Evolutionary conservation across 2,888 invertebrate genomes (phyloP), one percentile per base, ranked within the genome.

Genomic region (Phaonia tiefii): DNA sequence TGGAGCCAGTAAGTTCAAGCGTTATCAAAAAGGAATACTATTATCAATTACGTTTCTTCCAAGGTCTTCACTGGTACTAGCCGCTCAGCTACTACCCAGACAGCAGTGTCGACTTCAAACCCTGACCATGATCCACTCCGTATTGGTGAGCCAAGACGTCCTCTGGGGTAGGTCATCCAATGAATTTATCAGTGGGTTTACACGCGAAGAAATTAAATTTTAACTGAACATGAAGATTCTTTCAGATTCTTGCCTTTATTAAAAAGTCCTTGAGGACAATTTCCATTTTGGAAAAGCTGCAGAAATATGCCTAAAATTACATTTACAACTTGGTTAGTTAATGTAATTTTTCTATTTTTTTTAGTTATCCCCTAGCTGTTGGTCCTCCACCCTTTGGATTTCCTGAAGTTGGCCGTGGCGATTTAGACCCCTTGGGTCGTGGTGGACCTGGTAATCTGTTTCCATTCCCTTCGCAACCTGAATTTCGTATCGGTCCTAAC

Each of bases 341-440:
- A 63, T 44, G 17, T 25, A 4, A 13, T 66, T 11, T 49, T 85
- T 77, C 20, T 81, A 20, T 78, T 54, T 13, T 2, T 22, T 63
- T 71, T 46, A 78, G 83, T 76, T 85, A 85, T 22, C 69, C 72
- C 17, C 63, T 67, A 8, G 25, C 73, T 46, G 31, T 31, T 3
- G 81, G 82, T 37, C 86, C 88, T 31, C 86, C 87, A 1, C 88
- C 88, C 51, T 87, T 88, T 83, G 89, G 90, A 1, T 89, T 88
- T 85, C 91, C 91, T 1, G 87, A 89, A 84, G 91, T 96, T 74
- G 97, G 97, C 0, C 91, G 94, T 51, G 92, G 94, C 72, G 97
- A 97, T 90, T 91, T 97, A 86, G 94, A 97, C 91, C 97, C 97
- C 0, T 93, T 97, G 13, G 91, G 91, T 51, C 92, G 93, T 76